Evolutionary conservation across 2,797 vertebrate species (phyloP), one percentile per base, ranked within the genome.

Genomic region (Urocyon cinereoargenteus): DNA sequence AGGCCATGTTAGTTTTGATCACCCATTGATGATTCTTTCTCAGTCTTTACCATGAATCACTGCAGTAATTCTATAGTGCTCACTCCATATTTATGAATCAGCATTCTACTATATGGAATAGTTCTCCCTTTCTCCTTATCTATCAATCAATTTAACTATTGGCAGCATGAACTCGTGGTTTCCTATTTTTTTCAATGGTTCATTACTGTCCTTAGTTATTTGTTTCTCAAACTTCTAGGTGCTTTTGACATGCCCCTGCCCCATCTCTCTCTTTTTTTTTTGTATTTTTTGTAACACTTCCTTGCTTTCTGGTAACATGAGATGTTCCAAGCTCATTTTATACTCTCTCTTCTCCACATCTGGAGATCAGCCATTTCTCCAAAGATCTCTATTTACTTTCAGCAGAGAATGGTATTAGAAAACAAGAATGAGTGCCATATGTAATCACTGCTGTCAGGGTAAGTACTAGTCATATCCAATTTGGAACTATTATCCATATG

Each of bases 341-440:
- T 4, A 75, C 6, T 15, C 79, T 49, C 31, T 66, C 31, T 87
- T 40, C 4, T 31, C 45, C 5, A 51, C 36, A 6, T 55, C 59
- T 70, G 7, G 31, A 90, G 19, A 62, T 16, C n/a, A 86, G 53
- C 26, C 59, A 82, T 59, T 95, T 91, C 57, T 84, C 77, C 53
- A 86, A 92, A 90, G n/a, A 83, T 61, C 34, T 11, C n/a, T 59
- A 18, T 45, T 78, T 96, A 53, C 57, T 97, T 70, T 94, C 49
- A 73, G 36, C 45, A 57, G 53, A 12, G 21, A 89, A 61, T 55
- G 62, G 22, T 66, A 61, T 59, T 57, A 62, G 53, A 91, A 83
- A 84, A 78, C 28, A 91, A 83, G n/a, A 87, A 91, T 88, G 57
- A 96, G 45, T 55, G 16, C 40, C 83, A 77, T 13, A 5, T 61